Base-by-base conservation (phyloP, 1,140 invertebrate genomes). In the Luehdorfia chinensis region DNA sequence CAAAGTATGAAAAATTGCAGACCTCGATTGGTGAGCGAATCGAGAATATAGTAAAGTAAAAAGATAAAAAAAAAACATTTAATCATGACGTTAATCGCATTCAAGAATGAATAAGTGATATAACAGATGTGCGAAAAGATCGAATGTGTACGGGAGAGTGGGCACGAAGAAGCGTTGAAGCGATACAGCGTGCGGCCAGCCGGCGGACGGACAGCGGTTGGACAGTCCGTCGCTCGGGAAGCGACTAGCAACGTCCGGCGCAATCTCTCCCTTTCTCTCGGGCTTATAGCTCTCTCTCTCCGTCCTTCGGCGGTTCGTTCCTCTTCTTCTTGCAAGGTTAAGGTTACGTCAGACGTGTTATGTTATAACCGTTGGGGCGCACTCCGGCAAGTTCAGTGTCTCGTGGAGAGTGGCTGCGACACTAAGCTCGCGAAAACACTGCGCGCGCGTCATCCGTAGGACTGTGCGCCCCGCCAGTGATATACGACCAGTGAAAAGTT, bases 261-360 rank as follows among this genome's bases (percentile, higher is more conserved):
- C 39, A 43, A 73, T 84, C 84, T 81, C 70, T 84, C 81, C 80
- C 76, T 84, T 80, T 87, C 79, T 77, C 72, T 76, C 75, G 52
- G 55, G 59, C 54, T 69, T 83, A 84, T 78, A 54, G 77, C 77
- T 62, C 74, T 84, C 80, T 87, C 80, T 80, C 74, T 84, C 84
- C 83, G 84, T 86, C 84, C 81, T 87, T 87, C 84, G 86, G 79
- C 72, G 64, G 77, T 67, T 83, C 73, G 74, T 80, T 85, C 80
- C 81, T 86, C 81, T 85, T 85, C 81, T 86, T 85, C 86, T 81
- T 83, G 84, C 84, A 88, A 87, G 84, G 84, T 88, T 87, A 87
- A 87, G 84, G 86, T 87, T 87, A 86, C 83, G 79, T 84, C 80
- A 84, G 80, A 84, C 79, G 74, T 87, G 80, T 84, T 84, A 87